A percentile compares a stretch with the other conserved stretches of the same genome.
phyloP scores from a whole-genome alignment of 2,113 vertebrate genomes.

The Sclerurus mexicanus region DNA sequence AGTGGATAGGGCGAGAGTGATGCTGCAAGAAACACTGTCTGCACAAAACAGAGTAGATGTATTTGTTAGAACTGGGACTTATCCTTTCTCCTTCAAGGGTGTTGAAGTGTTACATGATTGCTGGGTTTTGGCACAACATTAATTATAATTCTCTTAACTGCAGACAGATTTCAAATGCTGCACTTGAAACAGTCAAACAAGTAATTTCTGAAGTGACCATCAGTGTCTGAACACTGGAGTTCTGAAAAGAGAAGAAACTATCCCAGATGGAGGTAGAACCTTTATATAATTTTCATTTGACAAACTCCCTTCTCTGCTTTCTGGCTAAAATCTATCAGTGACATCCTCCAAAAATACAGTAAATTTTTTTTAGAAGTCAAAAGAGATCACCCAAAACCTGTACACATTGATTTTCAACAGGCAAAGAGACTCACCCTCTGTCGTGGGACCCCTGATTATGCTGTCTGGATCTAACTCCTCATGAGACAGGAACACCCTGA shows the following conservation, averaged over 20 bases:
- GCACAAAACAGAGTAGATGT: not conserved
- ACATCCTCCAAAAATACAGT: not conserved
- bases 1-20: not conserved
- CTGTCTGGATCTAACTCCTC: conserved; percentile 89
- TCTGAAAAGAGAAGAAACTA: not conserved
- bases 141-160: not conserved
- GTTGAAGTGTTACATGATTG: not conserved
- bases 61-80: not conserved
- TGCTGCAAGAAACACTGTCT: fast-evolving
- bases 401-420: not conserved
- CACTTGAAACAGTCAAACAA: not conserved
- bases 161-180: not conserved
- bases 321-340: not conserved
- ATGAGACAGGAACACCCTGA: conserved; percentile 90
- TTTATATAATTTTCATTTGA: not conserved
- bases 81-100: not conserved
- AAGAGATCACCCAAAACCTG: not conserved
- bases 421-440: conserved; percentile 62
- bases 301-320: not conserved
- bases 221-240: not conserved
- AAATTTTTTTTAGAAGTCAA: not conserved
- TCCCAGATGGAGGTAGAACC: not conserved
- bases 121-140: not conserved
- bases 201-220: not conserved
- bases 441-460: conserved; percentile 71